Percentiles rank a stretch among this genome's conserved stretches.
phyloP scores from a whole-genome alignment of 1,140 invertebrate species.

The Schmidtea mediterranea region DNA sequence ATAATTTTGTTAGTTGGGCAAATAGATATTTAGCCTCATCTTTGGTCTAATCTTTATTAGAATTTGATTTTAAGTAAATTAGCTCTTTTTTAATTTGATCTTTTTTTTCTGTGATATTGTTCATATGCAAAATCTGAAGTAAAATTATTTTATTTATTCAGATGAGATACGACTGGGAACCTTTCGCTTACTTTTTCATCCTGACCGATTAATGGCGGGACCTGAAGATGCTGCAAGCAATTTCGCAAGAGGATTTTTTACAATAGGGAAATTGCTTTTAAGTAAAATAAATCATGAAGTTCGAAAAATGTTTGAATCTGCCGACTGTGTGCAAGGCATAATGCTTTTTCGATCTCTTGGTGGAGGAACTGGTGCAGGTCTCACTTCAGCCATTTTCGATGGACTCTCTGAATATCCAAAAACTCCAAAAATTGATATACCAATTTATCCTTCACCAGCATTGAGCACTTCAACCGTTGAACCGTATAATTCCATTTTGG shows the following conservation, averaged over 20 bases:
- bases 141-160: no score
- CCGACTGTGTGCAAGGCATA: slow-evolving; percentile 45
- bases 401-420: slow-evolving; percentile 60
- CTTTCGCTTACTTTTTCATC: slow-evolving; percentile 17
- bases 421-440: slow-evolving; percentile 57
- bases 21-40: no score
- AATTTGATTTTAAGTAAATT: no score
- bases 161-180: slow-evolving; percentile 17
- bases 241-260: slow-evolving; percentile 3
- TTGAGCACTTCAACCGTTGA: slow-evolving; percentile 27
- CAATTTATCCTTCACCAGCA: slow-evolving; percentile 56
- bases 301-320: slow-evolving; percentile 41
- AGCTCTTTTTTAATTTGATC: no score
- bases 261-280: slow-evolving; percentile 3
- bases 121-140: no score
- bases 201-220: slow-evolving; percentile 25
- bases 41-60: no score
- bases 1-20: no score
- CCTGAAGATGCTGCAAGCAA: slow-evolving; percentile 40
- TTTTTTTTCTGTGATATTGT: no score
- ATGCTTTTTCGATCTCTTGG: slow-evolving; percentile 29
- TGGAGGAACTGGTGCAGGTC: slow-evolving; percentile 51
- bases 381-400: slow-evolving; percentile 59
- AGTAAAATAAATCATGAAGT: slow-evolving; percentile 24
- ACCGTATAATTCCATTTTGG: slow-evolving; percentile 17